Base-by-base conservation (phyloP, 1,140 invertebrate species). In the Ruditapes philippinarum region DNA sequence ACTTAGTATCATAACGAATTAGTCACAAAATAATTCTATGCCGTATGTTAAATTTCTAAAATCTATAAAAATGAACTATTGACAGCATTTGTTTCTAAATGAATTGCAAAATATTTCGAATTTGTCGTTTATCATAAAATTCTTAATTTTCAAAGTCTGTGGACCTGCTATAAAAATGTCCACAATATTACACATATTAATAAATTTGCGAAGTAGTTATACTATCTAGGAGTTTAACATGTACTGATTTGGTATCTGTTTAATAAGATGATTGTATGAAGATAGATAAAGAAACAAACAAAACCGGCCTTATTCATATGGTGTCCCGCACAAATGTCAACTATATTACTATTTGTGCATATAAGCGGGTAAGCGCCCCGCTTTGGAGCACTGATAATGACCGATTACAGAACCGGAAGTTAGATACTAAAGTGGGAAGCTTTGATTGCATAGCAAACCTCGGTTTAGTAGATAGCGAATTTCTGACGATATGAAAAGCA, bases 371-470 rank as follows among this genome's bases (percentile, higher is more conserved):
- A 86, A 86, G 49, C 38, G 28, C 36, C 40, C 38, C 42, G 73
- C 54, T 73, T 70, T 33, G 49, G 57, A 60, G 38, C 33, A 51
- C 36, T 40, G 85, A 88, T 88, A 88, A 88, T 79, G 57, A 42
- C 60, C 76, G 74, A 49, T 79, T 60, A 45, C 31, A 78, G 14
- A 68, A 88, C 36, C 85, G 85, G 85, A 88, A 88, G 85, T 88
- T n/a, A 88, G 85, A 88, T 88, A 65, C 78, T 54, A 19, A 40
- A 51, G 38, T 54, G 51, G 33, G 38, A 38, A 54, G 33, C 83
- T 86, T 76, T 33, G 85, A 88, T 88, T 80, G 80, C 33, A 65
- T 54, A 54, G 40, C 76, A 54, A 68, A 51, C 73, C 65, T 74
- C 25, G 76, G 83, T 76, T 86, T 73, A 45, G 68, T 49, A 86